Base-by-base conservation (phyloP, 2,888 invertebrate genomes). In the Acrobasis consociella region DNA sequence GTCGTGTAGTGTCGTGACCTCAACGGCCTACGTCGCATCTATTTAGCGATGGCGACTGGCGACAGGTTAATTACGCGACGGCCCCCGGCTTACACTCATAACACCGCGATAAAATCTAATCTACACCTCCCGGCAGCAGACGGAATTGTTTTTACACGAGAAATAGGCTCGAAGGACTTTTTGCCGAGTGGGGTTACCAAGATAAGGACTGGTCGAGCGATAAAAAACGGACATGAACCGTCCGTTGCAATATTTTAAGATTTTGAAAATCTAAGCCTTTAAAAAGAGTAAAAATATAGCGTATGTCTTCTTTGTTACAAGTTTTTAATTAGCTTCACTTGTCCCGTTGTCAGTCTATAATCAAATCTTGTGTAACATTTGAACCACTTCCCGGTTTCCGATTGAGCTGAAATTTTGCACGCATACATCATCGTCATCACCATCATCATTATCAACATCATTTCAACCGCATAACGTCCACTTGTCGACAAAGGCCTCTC, bases 61-160 rank as follows among this genome's bases (percentile, higher is more conserved):
- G 69, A 71, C 73, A 73, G 73, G 69, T 71, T 69, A 74, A 76
- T 76, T 78, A 74, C 71, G 68, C 64, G 71, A 65, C 46, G 51
- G 39, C 9, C 37, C 3, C 52, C 53, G 46, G 37, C 53, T 61
- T 49, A 46, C 61, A 53, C 61, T 46, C 46, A 53, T 39, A 60
- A 37, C 53, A 58, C 22, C 42, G 46, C 46, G 61, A 61, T 61
- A 61, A 61, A 53, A 61, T 61, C 61, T 61, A 53, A 61, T 53
- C 61, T 61, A 59, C 22, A 22, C 49, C 49, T 39, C 15, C 53
- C 61, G 49, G 49, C 10, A 46, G 37, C 22, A 22, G 22, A 15
- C 22, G 17, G 9, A 7, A 49, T 58, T n/a, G 49, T 58, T 58
- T 46, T 49, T 58, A 22, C 46, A 49, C 58, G n/a, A 31, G 15